A percentile compares a stretch with the other conserved stretches of the same genome.
phyloP scores from a whole-genome alignment of 2,888 invertebrate genomes.

The Dyspetes luteomarginatus region DNA sequence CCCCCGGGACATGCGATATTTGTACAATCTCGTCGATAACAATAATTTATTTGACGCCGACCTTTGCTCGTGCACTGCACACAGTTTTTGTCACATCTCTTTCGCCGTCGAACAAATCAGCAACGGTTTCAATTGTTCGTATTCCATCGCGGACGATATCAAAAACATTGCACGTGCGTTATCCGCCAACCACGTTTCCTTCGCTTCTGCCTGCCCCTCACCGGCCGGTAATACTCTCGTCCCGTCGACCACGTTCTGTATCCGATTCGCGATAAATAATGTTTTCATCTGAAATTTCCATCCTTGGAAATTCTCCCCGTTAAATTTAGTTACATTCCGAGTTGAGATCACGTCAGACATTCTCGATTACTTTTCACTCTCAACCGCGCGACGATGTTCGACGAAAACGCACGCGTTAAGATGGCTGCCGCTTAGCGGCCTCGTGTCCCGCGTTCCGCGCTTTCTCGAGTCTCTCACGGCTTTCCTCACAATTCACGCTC shows the following conservation, averaged over 20 bases:
- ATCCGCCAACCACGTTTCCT: constrained; percentile 12
- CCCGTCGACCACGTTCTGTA: constrained; percentile 4
- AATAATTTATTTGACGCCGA: constrained; percentile 43
- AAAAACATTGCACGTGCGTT: constrained; percentile 30
- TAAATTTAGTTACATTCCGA: not conserved
- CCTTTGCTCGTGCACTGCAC: constrained; percentile 34
- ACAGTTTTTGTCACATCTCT: constrained; percentile 40
- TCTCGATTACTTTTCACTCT: not conserved
- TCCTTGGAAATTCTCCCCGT: not conserved
- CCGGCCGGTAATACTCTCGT: not conserved
- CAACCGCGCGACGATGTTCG: no score
- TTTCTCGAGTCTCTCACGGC: no score
- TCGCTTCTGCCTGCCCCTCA: not conserved
- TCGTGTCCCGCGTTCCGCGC: no score
- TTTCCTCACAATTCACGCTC: no score
- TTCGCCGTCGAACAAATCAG: constrained; percentile 52
- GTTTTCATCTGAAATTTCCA: constrained; percentile 1
- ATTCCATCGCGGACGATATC: constrained; percentile 15
- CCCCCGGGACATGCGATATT: constrained; percentile 32
- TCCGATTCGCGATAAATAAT: not conserved
- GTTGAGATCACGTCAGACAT: not conserved
- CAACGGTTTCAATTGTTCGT: constrained; percentile 25
- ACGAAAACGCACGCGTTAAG: no score
- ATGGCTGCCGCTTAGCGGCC: no score
- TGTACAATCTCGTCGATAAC: constrained; percentile 21